phyloP scores from a whole-genome alignment of 2,797 vertebrate genomes.

The Sebastes taczanowskii region DNA sequence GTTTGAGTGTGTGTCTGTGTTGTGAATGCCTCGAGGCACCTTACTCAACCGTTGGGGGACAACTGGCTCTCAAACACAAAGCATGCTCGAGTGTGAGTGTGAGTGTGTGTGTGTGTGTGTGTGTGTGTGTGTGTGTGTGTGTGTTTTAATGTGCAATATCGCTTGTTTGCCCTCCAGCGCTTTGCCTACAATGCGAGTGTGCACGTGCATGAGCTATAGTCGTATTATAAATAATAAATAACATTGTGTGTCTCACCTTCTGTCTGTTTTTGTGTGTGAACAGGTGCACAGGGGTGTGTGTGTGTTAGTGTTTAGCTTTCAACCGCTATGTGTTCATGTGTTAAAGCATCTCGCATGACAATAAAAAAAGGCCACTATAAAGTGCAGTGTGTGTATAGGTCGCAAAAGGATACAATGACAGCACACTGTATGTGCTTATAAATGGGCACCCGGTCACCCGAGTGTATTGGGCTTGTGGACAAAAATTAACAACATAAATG shows the following conservation, averaged over 20 bases:
- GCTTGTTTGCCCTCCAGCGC: conserved; percentile 51
- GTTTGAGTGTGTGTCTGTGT: conserved; percentile 47
- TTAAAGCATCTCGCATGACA: conserved; percentile 12
- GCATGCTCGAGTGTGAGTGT: not conserved
- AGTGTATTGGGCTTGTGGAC: conserved; percentile 33
- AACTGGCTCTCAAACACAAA: conserved; percentile 38
- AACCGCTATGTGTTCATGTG: not conserved
- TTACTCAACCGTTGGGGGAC: conserved; percentile 18
- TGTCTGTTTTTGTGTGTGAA: not conserved
- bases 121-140: not conserved
- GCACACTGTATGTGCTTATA: conserved; percentile 2
- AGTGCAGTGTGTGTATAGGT: conserved; percentile 11
- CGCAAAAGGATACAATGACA: conserved; percentile 21
- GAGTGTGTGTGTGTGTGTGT: not conserved
- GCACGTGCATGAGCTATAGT: conserved; percentile 21
- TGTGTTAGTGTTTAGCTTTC: conserved; percentile 12
- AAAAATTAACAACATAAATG: conserved; percentile 54
- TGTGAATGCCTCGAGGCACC: conserved; percentile 39
- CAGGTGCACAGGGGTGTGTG: not conserved
- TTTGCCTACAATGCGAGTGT: conserved; percentile 26
- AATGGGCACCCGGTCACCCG: conserved; percentile 16
- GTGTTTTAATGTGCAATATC: conserved; percentile 44
- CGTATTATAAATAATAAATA: conserved; percentile 55
- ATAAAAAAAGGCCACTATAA: not conserved
- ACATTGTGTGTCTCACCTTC: not conserved